Evolutionary conservation across 2,113 vertebrate genomes (phyloP), one percentile per base, ranked within the genome.

Genomic region (Meleagris gallopavo): DNA sequence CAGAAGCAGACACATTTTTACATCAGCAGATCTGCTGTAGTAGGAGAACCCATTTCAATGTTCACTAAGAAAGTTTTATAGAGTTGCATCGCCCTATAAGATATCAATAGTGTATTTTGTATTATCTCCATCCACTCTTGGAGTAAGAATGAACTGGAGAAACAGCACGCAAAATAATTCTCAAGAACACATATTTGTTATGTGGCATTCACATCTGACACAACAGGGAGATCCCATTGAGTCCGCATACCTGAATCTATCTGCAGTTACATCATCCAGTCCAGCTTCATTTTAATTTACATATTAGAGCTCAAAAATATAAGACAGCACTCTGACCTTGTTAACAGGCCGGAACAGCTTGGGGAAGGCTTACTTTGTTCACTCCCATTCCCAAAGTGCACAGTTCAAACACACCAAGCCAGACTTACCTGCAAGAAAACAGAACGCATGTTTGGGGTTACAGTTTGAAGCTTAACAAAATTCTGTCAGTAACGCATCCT

Each of bases 361-460:
- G 94, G 89, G 93, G 91, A 82, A 86, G 71, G 88, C 96, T 98
- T 98, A 98, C 97, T 98, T 97, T 97, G 93, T 85, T 40, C 13
- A 21, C 74, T 90, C 94, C 93, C 62, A 76, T 91, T 97, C 96
- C 71, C 91, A 86, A 71, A 74, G 40, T 38, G 89, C 94, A 96
- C 27, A 34, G 34, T 78, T 90, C 91, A 93, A 84, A 96, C 86
- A 89, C 91, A 94, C 90, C 54, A 89, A 66, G 93, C 83, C 95
- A 95, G 93, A 98, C 97, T 98, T 98, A 98, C 96, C 96, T 98
- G 93, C 83, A 98, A 97, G 86, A 96, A 86, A 95, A 88, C 38
- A 98, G 74, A 96, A 97, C 7, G 96, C 25, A 96, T 72, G 69
- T 32, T 32, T 67, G 38, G 62, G n/a, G 54, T 98, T 97, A 89